phyloP scores from a whole-genome alignment of 2,797 vertebrate species.

The Anableps anableps region DNA sequence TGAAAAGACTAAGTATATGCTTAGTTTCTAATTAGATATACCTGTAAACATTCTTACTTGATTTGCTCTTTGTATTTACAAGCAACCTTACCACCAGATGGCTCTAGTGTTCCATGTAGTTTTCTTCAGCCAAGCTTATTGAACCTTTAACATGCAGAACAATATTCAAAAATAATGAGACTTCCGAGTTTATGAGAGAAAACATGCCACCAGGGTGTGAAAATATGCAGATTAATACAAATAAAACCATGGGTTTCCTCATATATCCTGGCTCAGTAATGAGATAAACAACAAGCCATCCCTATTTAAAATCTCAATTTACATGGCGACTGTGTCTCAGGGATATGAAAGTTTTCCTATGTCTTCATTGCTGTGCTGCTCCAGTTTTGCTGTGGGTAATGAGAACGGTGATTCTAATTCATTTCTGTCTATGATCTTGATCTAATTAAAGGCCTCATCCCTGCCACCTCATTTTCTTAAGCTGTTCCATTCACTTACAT shows the following conservation, averaged over 20 bases:
- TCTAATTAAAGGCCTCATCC: constrained; percentile 81
- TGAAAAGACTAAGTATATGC: background rate
- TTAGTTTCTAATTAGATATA: background rate
- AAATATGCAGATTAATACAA: constrained; percentile 7
- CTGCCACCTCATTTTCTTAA: constrained; percentile 77
- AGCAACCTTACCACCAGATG: constrained; percentile 64
- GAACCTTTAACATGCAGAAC: constrained; percentile 42
- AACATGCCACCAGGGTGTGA: constrained; percentile 14
- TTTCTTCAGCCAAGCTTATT: constrained; percentile 21
- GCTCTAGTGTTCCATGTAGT: constrained; percentile 34
- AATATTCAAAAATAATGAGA: constrained; percentile 38
- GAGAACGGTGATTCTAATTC: constrained; percentile 73
- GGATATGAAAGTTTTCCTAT: constrained; percentile 56
- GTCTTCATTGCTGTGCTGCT: constrained; percentile 54
- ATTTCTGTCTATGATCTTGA: constrained; percentile 74
- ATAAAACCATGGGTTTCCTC: background rate
- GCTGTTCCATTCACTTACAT: constrained; percentile 80
- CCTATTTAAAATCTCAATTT: constrained; percentile 20
- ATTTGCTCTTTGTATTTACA: background rate
- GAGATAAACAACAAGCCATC: constrained; percentile 4
- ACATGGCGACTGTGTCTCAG: constrained; percentile 11
- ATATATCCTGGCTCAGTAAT: constrained; percentile 17
- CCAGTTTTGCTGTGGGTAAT: constrained; percentile 66
- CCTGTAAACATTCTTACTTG: background rate
- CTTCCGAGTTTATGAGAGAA: constrained; percentile 20